These are phyloP conservation scores for Laticauda colubrina DNA, from an alignment of 2,113 vertebrate genomes.

Conservation along the genomic window DNA sequence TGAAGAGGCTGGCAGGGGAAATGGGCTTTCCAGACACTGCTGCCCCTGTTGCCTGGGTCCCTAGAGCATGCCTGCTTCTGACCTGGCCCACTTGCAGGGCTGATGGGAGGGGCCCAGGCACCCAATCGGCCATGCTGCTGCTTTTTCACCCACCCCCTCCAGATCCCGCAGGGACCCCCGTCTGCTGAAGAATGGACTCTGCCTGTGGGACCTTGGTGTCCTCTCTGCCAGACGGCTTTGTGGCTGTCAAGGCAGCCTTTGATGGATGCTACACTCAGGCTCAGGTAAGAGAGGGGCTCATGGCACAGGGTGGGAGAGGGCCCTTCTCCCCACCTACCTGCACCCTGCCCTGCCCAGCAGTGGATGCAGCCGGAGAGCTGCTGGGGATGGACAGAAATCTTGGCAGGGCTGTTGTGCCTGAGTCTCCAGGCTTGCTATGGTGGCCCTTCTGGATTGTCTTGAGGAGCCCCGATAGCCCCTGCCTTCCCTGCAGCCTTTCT, in stretches of 20 bases:
- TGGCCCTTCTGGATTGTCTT: too few relatives aligned
- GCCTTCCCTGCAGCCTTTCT: too few relatives aligned
- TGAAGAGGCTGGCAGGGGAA: background rate
- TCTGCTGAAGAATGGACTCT: background rate
- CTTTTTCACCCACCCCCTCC: rapidly evolving
- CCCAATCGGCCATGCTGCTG: background rate
- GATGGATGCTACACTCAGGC: conserved; percentile 5
- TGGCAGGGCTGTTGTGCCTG: too few relatives aligned
- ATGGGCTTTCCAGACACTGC: background rate
- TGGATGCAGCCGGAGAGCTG: too few relatives aligned
- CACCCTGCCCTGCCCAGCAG: background rate
- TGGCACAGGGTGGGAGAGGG: background rate
- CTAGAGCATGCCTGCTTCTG: background rate
- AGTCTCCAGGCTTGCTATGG: too few relatives aligned
- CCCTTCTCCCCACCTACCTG: background rate
- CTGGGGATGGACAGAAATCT: too few relatives aligned
- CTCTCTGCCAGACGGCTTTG: background rate
- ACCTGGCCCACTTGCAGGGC: background rate
- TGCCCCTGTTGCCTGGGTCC: background rate
- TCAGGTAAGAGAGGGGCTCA: background rate
- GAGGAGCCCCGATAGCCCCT: too few relatives aligned
- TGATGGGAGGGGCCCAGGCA: too few relatives aligned
- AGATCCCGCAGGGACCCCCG: conserved; percentile 9
- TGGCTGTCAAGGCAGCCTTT: background rate
- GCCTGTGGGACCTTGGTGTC: background rate